phyloP scores from a whole-genome alignment of 2,113 vertebrate genomes.

The Struthio camelus region DNA sequence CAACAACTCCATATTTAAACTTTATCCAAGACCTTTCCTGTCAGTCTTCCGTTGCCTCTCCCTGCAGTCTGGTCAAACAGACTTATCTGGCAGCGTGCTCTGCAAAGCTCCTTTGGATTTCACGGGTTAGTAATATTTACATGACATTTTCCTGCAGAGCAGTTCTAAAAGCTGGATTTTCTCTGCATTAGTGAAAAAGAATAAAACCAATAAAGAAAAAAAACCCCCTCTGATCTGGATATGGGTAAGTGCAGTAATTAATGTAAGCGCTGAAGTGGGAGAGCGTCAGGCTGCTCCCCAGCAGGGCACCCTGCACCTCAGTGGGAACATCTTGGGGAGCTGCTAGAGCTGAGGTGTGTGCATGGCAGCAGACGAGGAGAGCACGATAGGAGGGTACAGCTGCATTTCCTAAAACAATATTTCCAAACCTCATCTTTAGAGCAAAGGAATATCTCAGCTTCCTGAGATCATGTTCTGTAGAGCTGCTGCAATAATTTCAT shows the following conservation, averaged over 20 bases:
- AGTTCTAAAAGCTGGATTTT: background rate
- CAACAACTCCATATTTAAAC: fast-evolving
- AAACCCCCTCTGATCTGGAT: background rate
- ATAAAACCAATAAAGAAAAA: background rate
- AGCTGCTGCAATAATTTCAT: background rate
- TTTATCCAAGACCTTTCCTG: background rate
- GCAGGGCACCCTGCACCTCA: background rate
- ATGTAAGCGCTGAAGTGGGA: background rate
- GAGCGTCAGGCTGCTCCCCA: background rate
- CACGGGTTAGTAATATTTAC: background rate
- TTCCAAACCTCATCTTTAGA: background rate
- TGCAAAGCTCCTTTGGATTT: background rate
- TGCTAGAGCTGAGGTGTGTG: fast-evolving
- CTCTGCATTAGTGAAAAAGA: background rate
- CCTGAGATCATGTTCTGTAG: background rate
- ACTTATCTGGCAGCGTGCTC: fast-evolving
- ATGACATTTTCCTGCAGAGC: constrained; percentile 25
- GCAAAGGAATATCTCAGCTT: background rate
- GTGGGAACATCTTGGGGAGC: fast-evolving
- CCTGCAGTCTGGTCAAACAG: background rate
- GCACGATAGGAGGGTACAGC: background rate
- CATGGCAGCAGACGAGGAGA: background rate
- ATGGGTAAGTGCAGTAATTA: background rate
- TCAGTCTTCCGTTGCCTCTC: fast-evolving
- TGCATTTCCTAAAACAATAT: background rate